Conservation (phyloP, 2,113 vertebrate genomes). For the Sphaerodactylus townsendi region DNA sequence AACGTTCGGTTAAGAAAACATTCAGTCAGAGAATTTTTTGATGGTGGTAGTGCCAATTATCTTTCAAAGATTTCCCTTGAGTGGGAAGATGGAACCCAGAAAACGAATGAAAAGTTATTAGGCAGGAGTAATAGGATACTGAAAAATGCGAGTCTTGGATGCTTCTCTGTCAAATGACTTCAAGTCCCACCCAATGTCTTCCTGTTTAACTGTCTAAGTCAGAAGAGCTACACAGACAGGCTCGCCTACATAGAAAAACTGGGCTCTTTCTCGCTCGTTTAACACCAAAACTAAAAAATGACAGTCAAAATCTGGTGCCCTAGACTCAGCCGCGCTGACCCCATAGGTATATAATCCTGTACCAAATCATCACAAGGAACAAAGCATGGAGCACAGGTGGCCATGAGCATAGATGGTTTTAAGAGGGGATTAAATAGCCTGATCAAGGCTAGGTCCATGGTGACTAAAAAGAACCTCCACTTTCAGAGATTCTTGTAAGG, state of each 20-base stretch:
- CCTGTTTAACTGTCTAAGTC: conserved; percentile 15
- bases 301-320: background rate
- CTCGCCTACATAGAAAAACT: background rate
- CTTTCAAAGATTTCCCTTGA: conserved; percentile 60
- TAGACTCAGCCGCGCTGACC: no score
- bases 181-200: background rate
- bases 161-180: conserved; percentile 6
- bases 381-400: background rate
- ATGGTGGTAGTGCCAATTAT: conserved; percentile 62
- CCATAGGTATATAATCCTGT: background rate
- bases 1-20: conserved; percentile 69
- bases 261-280: background rate
- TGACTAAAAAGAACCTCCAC: no score
- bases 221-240: background rate
- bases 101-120: background rate
- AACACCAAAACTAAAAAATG: background rate
- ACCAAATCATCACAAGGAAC: background rate
- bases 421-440: no score
- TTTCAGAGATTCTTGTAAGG: no score
- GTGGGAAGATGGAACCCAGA: conserved; percentile 46
- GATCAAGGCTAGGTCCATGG: no score
- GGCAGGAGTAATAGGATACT: background rate
- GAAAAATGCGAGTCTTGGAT: background rate
- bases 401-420: no score
- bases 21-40: conserved; percentile 52